Conservation (phyloP, 2,797 vertebrate species). For the Borostomias antarcticus region DNA sequence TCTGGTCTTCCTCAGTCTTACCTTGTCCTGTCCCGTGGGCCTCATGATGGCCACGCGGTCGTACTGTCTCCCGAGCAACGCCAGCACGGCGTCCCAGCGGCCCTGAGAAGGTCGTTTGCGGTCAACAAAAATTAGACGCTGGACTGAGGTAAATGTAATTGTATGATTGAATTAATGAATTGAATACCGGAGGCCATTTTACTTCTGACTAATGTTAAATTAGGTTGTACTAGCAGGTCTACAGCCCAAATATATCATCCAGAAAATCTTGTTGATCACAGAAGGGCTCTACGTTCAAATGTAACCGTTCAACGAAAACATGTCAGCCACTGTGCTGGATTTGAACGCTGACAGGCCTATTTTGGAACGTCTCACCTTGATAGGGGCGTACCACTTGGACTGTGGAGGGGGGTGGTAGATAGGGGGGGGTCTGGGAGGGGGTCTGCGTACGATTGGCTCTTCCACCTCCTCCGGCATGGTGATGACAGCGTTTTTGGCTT, state of each 20-base stretch:
- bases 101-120: conserved; percentile 77
- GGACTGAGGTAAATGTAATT: no score
- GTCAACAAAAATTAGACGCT: neutral
- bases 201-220: no score
- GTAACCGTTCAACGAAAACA: neutral
- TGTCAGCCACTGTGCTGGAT: neutral
- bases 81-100: conserved; percentile 90
- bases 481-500: conserved; percentile 94
- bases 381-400: conserved; percentile 94
- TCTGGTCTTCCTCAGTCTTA: conserved; percentile 60
- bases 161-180: no score
- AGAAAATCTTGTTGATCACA: neutral
- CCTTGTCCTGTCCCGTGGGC: conserved; percentile 90
- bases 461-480: conserved; percentile 86
- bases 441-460: conserved; percentile 73
- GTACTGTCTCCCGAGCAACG: conserved; percentile 87
- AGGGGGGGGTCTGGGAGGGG: conserved; percentile 77
- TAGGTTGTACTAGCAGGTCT: no score
- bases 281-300: no score
- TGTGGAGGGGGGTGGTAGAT: conserved; percentile 70
- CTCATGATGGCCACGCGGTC: conserved; percentile 95
- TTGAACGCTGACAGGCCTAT: neutral
- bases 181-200: no score
- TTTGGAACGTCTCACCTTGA: conserved; percentile 81
- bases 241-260: no score